phyloP scores from a whole-genome alignment of 92 coral and sea anemone species.

The Desmophyllum pertusum region DNA sequence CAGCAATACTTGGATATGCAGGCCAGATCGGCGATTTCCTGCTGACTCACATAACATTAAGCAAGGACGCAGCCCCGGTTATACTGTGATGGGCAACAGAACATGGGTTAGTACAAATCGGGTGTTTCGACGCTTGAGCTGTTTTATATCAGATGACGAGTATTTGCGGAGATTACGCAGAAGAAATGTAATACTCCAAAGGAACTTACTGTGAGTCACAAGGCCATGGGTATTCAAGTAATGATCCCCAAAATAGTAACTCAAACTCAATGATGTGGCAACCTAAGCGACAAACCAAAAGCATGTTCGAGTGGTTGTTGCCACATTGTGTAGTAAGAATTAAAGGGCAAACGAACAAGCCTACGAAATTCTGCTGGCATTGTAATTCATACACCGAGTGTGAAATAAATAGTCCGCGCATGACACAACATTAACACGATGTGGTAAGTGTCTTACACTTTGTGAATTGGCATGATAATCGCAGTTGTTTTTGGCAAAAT shows the following conservation, averaged over 20 bases:
- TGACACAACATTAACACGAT: slow-evolving; percentile 43
- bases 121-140: no score
- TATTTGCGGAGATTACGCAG: slow-evolving; percentile 69
- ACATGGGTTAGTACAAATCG: no score
- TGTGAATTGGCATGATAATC: no score
- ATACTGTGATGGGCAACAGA: no score
- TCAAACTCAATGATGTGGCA: slow-evolving; percentile 74
- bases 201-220: slow-evolving; percentile 74
- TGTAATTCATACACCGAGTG: no score
- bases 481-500: no score
- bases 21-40: slow-evolving; percentile 88
- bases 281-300: slow-evolving; percentile 69
- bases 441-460: slow-evolving; percentile 61
- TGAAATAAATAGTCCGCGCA: no score
- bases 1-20: slow-evolving; percentile 71
- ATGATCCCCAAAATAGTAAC: slow-evolving; percentile 76
- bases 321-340: slow-evolving; percentile 67
- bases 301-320: slow-evolving; percentile 71
- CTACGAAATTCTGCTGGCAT: slow-evolving; percentile 85
- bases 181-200: slow-evolving; percentile 74
- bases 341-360: slow-evolving; percentile 2
- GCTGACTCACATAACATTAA: no score
- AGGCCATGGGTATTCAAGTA: slow-evolving; percentile 86
- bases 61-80: no score
- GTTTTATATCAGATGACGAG: slow-evolving; percentile 80